phyloP scores from a whole-genome alignment of 2,888 invertebrate species.

The Uropetala carovei region DNA sequence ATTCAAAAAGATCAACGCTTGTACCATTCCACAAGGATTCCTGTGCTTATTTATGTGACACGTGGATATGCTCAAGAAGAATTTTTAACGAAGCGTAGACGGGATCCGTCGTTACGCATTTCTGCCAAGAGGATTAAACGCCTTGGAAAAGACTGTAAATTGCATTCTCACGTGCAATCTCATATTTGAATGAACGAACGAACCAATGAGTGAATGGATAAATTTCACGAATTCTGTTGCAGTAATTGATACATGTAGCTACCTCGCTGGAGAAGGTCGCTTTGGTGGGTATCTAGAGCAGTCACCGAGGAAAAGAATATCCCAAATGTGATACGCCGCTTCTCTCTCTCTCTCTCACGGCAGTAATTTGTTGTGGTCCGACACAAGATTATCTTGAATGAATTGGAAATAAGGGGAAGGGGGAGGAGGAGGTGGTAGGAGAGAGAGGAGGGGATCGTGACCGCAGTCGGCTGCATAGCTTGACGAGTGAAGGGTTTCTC shows the following conservation, averaged over 20 bases:
- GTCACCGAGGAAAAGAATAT: not conserved
- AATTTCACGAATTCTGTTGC: not conserved
- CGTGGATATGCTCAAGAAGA: slow-evolving; percentile 27
- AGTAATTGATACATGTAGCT: no score
- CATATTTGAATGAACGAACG: not conserved
- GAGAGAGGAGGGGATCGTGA: slow-evolving; percentile 35
- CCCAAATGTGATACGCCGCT: slow-evolving; percentile 12
- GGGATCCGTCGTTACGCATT: slow-evolving; percentile 35
- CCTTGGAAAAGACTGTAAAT: not conserved
- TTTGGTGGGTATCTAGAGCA: slow-evolving; percentile 4
- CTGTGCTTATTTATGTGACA: slow-evolving; percentile 52
- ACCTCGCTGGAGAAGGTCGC: not conserved
- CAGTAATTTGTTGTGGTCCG: slow-evolving; percentile 57
- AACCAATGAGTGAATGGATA: slow-evolving; percentile 11
- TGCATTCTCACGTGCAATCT: not conserved
- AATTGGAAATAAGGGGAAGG: slow-evolving; percentile 58
- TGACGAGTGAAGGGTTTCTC: slow-evolving; percentile 35
- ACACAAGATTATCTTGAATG: slow-evolving; percentile 60
- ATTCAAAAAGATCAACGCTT: not conserved
- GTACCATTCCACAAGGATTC: not conserved
- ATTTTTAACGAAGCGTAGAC: not conserved
- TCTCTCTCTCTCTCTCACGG: not conserved
- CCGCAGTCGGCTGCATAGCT: slow-evolving; percentile 51
- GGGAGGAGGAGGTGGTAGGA: not conserved
- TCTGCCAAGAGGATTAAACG: slow-evolving; percentile 19